Percentiles rank a stretch among this genome's conserved stretches.
Evolutionary conservation across 2,113 vertebrate species (phyloP).

Genomic region (Micronycteris hirsuta): DNA sequence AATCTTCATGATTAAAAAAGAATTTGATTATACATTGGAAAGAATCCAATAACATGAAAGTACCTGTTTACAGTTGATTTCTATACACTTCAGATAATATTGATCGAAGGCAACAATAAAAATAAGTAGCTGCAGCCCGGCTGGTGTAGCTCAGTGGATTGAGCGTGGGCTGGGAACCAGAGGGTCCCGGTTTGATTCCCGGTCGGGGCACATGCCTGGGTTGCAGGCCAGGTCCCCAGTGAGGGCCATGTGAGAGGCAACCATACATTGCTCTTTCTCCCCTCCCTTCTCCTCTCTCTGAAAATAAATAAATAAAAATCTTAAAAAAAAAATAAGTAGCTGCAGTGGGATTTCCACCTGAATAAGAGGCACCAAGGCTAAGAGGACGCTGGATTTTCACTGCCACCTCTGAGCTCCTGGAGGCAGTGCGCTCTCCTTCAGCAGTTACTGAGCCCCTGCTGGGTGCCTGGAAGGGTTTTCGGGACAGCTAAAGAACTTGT

Average conservation of each 20-base stretch:
- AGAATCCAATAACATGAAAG: background rate
- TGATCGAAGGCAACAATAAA: background rate
- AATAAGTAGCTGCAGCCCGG: too few relatives aligned
- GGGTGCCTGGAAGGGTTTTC: background rate
- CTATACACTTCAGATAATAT: background rate
- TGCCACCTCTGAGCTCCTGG: rapidly evolving
- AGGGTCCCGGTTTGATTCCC: too few relatives aligned
- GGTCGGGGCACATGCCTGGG: too few relatives aligned
- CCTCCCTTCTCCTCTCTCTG: too few relatives aligned
- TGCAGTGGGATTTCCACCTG: background rate
- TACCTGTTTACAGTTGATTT: background rate
- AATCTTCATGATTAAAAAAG: background rate
- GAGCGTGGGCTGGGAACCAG: too few relatives aligned
- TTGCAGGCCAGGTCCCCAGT: too few relatives aligned
- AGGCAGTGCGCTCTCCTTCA: background rate
- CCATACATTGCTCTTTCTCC: too few relatives aligned
- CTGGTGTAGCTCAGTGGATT: too few relatives aligned
- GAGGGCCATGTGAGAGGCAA: too few relatives aligned
- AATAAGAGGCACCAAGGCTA: background rate
- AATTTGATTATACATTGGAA: background rate
- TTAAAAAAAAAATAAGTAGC: too few relatives aligned
- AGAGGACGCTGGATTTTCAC: background rate
- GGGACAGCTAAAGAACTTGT: too few relatives aligned
- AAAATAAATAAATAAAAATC: too few relatives aligned
- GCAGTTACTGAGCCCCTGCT: background rate